phyloP scores from a whole-genome alignment of 92 coral and sea anemone genomes.

The Palythoa grandis region DNA sequence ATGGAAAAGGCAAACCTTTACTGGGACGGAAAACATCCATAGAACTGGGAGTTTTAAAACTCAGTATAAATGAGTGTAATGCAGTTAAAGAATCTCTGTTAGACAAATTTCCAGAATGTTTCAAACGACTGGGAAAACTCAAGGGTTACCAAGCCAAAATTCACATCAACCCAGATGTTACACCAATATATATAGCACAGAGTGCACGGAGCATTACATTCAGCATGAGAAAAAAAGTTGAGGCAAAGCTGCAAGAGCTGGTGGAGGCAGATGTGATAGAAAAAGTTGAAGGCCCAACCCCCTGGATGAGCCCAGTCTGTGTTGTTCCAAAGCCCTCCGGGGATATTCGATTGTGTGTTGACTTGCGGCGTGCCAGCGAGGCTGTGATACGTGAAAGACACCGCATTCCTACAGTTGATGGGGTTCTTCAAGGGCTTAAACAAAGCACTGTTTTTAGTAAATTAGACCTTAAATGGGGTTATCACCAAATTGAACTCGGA shows the following conservation, averaged over 20 bases:
- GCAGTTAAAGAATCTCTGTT: slow-evolving; percentile 26
- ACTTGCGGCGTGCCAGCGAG: slow-evolving; percentile 42
- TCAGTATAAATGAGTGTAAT: slow-evolving; percentile 1
- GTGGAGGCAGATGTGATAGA: too few relatives aligned
- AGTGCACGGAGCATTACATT: neutral
- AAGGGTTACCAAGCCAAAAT: slow-evolving; percentile 20
- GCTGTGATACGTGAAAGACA: slow-evolving; percentile 41
- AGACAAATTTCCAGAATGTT: slow-evolving; percentile 25
- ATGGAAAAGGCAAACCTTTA: slow-evolving; percentile 32
- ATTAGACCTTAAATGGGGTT: slow-evolving; percentile 24
- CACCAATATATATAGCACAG: neutral
- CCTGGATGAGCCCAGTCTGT: slow-evolving; percentile 53
- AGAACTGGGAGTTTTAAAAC: slow-evolving; percentile 3
- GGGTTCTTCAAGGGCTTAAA: neutral
- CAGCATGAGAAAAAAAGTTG: neutral
- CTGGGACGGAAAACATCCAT: slow-evolving; percentile 10
- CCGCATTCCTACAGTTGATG: slow-evolving; percentile 38
- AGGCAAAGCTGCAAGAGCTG: neutral
- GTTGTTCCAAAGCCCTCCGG: slow-evolving; percentile 48
- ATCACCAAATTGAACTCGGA: slow-evolving; percentile 52
- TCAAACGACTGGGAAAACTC: slow-evolving; percentile 6
- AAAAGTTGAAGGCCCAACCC: neutral
- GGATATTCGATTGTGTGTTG: slow-evolving; percentile 44
- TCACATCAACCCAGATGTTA: slow-evolving; percentile 16
- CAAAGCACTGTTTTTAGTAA: neutral